Evolutionary conservation across 2,888 invertebrate genomes (phyloP).

Genomic region (Synanthedon vespiformis): DNA sequence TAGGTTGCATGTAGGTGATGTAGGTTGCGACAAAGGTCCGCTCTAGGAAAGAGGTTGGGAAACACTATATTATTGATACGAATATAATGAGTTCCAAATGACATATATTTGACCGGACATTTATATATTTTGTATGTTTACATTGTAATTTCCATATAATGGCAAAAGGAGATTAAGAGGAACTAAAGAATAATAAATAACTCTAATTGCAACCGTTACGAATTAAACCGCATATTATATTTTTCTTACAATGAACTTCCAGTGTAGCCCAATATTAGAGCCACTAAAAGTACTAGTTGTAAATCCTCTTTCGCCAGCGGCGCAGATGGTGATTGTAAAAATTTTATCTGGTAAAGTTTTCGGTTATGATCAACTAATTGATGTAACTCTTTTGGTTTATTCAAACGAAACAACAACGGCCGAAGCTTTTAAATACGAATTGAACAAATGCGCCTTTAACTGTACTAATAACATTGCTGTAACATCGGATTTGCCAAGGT

Average conservation of each 20-base stretch:
- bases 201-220: no score
- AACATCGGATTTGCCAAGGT: slow-evolving; percentile 48
- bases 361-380: slow-evolving; percentile 32
- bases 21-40: no score
- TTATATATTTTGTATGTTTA: no score
- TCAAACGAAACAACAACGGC: slow-evolving; percentile 33
- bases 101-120: no score
- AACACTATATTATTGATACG: no score
- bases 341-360: slow-evolving; percentile 43
- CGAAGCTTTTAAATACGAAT: slow-evolving; percentile 28
- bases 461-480: slow-evolving; percentile 34
- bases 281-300: slow-evolving; percentile 41
- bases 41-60: no score
- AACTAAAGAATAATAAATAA: no score
- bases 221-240: no score
- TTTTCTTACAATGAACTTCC: slow-evolving; percentile 35
- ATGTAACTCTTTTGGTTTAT: slow-evolving; percentile 41
- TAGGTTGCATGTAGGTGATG: no score
- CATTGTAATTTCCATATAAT: no score
- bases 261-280: slow-evolving; percentile 15
- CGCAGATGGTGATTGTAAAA: slow-evolving; percentile 33
- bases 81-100: no score
- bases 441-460: slow-evolving; percentile 35
- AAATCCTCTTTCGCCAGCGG: slow-evolving; percentile 36
- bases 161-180: no score